Percentiles rank a stretch among this genome's conserved stretches.
Evolutionary conservation across 2,113 vertebrate species (phyloP).

Genomic region (Andinoacara biseriatus): DNA sequence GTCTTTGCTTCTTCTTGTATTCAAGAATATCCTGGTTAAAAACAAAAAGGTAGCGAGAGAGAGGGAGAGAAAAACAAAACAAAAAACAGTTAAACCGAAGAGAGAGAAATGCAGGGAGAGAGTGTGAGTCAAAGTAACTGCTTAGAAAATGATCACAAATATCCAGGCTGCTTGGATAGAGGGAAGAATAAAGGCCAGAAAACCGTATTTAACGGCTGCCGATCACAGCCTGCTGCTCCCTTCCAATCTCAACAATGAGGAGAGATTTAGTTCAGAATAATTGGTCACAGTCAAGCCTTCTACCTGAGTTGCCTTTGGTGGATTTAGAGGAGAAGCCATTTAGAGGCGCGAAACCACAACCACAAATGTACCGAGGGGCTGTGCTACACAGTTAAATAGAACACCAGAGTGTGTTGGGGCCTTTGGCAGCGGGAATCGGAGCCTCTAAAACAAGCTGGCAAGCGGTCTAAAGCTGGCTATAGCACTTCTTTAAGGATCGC

Average conservation of each 20-base stretch:
- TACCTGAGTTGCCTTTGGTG: slow-evolving; percentile 62
- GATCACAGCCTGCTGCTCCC: slow-evolving; percentile 52
- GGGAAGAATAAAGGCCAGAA: slow-evolving; percentile 56
- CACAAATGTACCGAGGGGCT: slow-evolving; percentile 21
- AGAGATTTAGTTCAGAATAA: slow-evolving; percentile 66
- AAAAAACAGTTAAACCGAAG: neutral
- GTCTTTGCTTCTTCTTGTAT: slow-evolving; percentile 98
- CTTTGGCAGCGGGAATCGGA: slow-evolving; percentile 23
- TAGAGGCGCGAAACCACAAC: slow-evolving; percentile 39
- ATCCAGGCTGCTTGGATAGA: slow-evolving; percentile 43
- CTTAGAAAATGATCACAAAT: slow-evolving; percentile 55
- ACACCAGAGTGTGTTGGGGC: neutral
- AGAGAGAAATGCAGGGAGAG: slow-evolving; percentile 13
- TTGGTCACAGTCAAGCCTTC: slow-evolving; percentile 72
- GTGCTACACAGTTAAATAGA: slow-evolving; percentile 3
- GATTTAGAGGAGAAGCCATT: slow-evolving; percentile 53
- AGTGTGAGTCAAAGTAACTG: neutral
- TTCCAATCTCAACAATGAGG: slow-evolving; percentile 60
- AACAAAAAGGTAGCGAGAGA: slow-evolving; percentile 8
- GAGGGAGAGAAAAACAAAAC: neutral
- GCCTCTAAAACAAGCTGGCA: slow-evolving; percentile 7
- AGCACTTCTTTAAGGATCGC: slow-evolving; percentile 17
- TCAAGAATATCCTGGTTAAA: slow-evolving; percentile 90
- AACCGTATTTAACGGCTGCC: slow-evolving; percentile 70
- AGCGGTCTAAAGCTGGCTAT: slow-evolving; percentile 14